Base-by-base conservation (phyloP, 1,140 invertebrate species). In the Drosophila repleta region DNA sequence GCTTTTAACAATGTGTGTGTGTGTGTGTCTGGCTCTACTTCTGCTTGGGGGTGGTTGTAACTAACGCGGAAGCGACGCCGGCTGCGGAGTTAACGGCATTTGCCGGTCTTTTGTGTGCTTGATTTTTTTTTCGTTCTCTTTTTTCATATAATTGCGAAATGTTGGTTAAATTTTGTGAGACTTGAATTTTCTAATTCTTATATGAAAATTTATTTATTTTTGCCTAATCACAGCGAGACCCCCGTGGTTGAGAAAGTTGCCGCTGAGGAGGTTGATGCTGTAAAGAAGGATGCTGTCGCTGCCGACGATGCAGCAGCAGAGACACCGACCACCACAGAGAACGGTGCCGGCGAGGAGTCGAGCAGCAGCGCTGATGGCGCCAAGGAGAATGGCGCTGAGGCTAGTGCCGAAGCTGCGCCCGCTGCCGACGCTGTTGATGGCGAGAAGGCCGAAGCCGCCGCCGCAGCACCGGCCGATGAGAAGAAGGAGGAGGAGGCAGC, bases 161-260 rank as follows among this genome's bases (percentile, higher is more conserved):
- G 11, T 20, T 18, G 13, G 35, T 41, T 51, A 51, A 21, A 52
- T 20, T 55, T 18, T 17, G 0, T 11, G 4, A 1, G 11, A 41
- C 17, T 43, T 24, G 6, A 21, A 46, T 20, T 21, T 21, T 21
- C 8, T 15, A 13, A 32, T 18, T 32, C 13, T 45, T 6, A 1
- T 17, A 56, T 43, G 2, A 29, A 29, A 26, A 32, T 13, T 20
- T 18, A 56, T 65, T 24, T 53, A 5, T 13, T 37, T 18, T 41
- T 29, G 5, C 5, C 8, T 13, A 1, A 53, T 78, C 49, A 17
- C 55, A 91, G 90, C 62, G 90, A 91, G 55, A 91, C 90, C 76
- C 87, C 90, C 52, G 87, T 91, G 65, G 90, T 91, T 49, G 90
- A 91, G 90, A 91, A 91, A 72, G 85, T 91, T 49, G 90, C 75